phyloP scores from a whole-genome alignment of 2,113 vertebrate genomes.

The Micronycteris hirsuta region DNA sequence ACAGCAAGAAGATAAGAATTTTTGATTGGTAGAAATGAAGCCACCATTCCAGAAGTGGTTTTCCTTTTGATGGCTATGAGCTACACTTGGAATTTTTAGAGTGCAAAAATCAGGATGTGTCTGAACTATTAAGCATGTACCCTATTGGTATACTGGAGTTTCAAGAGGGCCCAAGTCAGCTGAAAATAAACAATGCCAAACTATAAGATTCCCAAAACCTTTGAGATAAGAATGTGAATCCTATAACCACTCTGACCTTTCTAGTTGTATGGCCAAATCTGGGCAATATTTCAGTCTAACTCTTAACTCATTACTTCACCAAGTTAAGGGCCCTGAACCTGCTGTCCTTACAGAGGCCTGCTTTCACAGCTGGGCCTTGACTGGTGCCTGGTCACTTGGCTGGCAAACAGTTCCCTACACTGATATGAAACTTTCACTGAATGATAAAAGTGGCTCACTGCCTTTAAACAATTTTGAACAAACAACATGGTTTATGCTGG shows the following conservation, averaged over 20 bases:
- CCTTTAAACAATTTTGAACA: neutral
- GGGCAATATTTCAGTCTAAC: neutral
- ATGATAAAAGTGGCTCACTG: neutral
- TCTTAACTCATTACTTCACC: neutral
- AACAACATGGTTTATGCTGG: neutral
- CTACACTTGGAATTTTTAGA: neutral
- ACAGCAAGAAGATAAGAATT: neutral
- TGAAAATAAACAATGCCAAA: constrained; percentile 25
- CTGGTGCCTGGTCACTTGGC: neutral
- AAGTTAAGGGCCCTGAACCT: neutral
- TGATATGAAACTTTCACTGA: neutral
- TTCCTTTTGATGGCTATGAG: neutral
- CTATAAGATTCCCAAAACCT: neutral
- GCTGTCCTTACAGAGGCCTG: neutral
- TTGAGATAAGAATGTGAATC: neutral
- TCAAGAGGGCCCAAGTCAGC: neutral
- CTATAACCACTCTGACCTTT: neutral
- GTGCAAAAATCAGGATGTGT: neutral
- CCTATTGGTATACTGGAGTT: neutral
- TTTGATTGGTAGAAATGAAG: constrained; percentile 21
- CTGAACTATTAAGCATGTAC: neutral
- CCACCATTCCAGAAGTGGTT: neutral
- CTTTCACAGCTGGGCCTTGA: neutral
- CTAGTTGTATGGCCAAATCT: neutral
- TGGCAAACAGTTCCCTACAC: neutral